phyloP scores from a whole-genome alignment of 92 coral and sea anemone genomes.

The Zoanthus solanderi region DNA sequence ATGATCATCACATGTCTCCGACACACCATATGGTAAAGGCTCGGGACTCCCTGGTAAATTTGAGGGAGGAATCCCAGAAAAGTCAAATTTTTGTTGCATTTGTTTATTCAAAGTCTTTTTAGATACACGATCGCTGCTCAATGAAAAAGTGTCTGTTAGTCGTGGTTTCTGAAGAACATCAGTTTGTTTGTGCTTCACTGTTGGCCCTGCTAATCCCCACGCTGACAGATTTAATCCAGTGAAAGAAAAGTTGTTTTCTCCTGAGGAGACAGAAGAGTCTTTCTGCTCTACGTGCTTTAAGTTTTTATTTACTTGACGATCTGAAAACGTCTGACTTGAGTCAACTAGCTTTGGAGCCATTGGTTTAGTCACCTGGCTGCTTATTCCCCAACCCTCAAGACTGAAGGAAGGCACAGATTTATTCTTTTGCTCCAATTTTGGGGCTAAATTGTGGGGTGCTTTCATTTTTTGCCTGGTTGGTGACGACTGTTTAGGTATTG shows the following conservation, averaged over 20 bases:
- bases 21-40: constrained; percentile 32
- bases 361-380: constrained; percentile 12
- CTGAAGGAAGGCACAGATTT: constrained; percentile 20
- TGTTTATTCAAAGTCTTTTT: not conserved
- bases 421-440: not conserved
- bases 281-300: not conserved
- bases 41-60: not conserved
- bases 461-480: not conserved
- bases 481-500: not conserved
- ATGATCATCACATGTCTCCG: constrained; percentile 29
- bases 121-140: not conserved
- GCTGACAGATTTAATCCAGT: constrained; percentile 23
- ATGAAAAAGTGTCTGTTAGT: not conserved
- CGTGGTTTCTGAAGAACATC: not conserved
- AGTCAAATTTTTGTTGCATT: not conserved
- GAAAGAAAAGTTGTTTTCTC: not conserved
- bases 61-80: not conserved
- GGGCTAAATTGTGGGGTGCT: not conserved
- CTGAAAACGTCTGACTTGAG: not conserved
- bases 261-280: not conserved
- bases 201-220: constrained; percentile 11
- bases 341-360: not conserved
- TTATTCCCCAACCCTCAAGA: constrained; percentile 29
- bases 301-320: not conserved
- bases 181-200: not conserved